These are phyloP conservation scores for Glaucidium brasilianum DNA, from an alignment of 2,113 vertebrate species.

Conservation along the genomic window DNA sequence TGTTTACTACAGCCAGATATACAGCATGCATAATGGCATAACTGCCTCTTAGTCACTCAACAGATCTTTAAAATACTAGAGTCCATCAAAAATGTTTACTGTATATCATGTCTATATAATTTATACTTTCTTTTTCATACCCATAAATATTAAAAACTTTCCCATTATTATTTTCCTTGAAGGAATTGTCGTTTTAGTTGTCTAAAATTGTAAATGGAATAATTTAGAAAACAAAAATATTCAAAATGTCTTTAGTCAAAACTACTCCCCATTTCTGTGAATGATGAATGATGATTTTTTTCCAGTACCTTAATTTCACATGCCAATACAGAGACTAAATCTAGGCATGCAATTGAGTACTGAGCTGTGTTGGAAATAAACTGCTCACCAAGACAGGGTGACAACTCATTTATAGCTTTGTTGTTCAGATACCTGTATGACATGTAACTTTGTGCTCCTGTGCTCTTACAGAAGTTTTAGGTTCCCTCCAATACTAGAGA, in stretches of 20 bases:
- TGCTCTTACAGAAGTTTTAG: background rate
- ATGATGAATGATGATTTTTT: background rate
- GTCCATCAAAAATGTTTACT: background rate
- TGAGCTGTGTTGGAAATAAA: background rate
- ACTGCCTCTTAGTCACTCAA: background rate
- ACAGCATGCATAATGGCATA: background rate
- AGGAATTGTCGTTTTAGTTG: background rate
- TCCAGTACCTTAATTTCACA: background rate
- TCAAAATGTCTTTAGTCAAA: background rate
- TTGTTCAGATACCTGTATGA: background rate
- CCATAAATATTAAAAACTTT: background rate
- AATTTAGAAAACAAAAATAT: background rate
- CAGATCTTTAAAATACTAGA: background rate
- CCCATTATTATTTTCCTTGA: background rate
- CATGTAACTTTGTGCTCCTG: background rate
- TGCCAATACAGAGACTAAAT: background rate
- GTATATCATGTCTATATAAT: background rate
- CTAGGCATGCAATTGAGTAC: background rate
- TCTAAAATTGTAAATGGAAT: background rate
- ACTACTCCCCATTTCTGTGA: background rate
- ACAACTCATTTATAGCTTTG: background rate
- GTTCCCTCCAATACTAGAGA: background rate
- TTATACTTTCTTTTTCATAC: background rate
- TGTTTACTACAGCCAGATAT: background rate
- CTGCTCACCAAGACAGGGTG: background rate